These are phyloP conservation scores for Lasiurus borealis DNA, from an alignment of 2,113 vertebrate genomes.

Conservation along the genomic window DNA sequence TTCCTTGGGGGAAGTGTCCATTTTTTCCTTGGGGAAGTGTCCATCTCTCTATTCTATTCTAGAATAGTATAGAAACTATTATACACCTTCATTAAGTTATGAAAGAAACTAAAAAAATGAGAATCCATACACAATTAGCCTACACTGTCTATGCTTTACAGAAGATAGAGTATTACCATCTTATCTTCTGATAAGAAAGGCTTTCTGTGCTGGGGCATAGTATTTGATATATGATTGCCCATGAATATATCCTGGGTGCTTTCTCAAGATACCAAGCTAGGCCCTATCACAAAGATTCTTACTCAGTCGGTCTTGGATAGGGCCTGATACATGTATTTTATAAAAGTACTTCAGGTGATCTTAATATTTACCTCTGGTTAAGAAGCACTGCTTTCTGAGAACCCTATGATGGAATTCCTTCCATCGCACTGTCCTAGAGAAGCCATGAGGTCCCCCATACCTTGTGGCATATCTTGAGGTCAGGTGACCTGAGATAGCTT, in stretches of 20 bases:
- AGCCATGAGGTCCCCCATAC: background rate
- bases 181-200: conserved; percentile 5
- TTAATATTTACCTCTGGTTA: background rate
- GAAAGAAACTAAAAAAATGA: conserved; percentile 21
- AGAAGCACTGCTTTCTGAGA: conserved; percentile 45
- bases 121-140: background rate
- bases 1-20: background rate
- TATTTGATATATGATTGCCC: conserved; percentile 19
- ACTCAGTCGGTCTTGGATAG: conserved; percentile 31
- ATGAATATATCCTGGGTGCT: background rate
- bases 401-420: conserved; percentile 6
- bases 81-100: background rate
- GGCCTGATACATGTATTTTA: background rate
- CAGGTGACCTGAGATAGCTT: background rate
- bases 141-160: conserved; percentile 38
- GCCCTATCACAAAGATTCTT: background rate
- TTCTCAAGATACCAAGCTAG: conserved; percentile 46
- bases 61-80: background rate
- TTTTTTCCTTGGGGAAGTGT: background rate
- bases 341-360: conserved; percentile 1
- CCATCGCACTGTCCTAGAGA: background rate
- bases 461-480: background rate
- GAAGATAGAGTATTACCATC: conserved; percentile 35
- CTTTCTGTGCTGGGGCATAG: background rate
- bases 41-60: background rate